Base-by-base conservation (phyloP, 64 coral and sea anemone species). In the Platygyra sinensis region DNA sequence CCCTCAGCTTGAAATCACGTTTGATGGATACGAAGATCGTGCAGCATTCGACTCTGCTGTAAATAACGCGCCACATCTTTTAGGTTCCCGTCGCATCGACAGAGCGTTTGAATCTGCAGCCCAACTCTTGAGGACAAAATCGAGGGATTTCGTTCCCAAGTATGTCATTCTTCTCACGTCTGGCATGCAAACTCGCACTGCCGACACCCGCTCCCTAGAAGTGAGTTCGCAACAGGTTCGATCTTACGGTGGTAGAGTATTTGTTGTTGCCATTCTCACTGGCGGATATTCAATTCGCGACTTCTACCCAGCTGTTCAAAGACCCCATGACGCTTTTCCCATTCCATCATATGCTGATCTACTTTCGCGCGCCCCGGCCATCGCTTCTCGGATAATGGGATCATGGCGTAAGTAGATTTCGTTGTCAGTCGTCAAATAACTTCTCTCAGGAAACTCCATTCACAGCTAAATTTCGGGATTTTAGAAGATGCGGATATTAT, bases 121-220 rank as follows among this genome's bases (percentile, higher is more conserved):
- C 2, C 52, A 78, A 60, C 52, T 90, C 10, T 31, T 93, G 15
- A 19, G 60, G 9, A 83, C 36, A 60, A 73, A 87, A 76, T 46
- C 91, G 28, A 78, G 91, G 17, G 5, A 80, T 17, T 52, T 38
- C 25, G 90, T 89, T 9, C 79, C 86, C n/a, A 96, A 89, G 15
- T 82, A 90, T 30, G 94, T 87, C 12, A 10, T 96, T 29, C 72
- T 96, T 31, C 62, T 96, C 51, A 81, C 94, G 5, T 78, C 86
- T 80, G 80, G 81, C 4, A 89, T 51, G 52, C 91, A 93, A 28
- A 75, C 60, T 14, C 61, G 39, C 3, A 52, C 9, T 0, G 67
- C 67, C 15, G 86, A 73, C 5, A 75, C 67, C 25, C 86, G 80
- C 28, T 79, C 76, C 38, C 36, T 88, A 13, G 86, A 39, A 25